Percentiles rank a stretch among this genome's conserved stretches.
Evolutionary conservation across 2,888 invertebrate species (phyloP).

Genomic region (Lithophane socia): DNA sequence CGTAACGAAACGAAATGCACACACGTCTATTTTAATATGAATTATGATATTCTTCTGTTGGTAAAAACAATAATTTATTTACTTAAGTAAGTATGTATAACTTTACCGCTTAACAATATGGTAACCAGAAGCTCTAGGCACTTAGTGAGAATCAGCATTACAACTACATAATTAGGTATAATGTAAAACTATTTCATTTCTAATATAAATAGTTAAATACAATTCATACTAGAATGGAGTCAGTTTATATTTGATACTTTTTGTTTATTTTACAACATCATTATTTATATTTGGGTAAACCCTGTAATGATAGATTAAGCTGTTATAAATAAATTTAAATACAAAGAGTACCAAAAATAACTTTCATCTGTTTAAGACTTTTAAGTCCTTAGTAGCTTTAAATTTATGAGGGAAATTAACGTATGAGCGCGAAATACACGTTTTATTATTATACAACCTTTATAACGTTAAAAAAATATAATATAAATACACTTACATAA

Average conservation of each 20-base stretch:
- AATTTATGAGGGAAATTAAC: slow-evolving; percentile 14
- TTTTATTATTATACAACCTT: slow-evolving; percentile 32
- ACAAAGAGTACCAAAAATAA: slow-evolving; percentile 24
- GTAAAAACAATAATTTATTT: slow-evolving; percentile 24
- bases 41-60: slow-evolving; percentile 10
- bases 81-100: background rate
- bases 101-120: slow-evolving; percentile 53
- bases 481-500: slow-evolving; percentile 21
- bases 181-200: slow-evolving; percentile 34
- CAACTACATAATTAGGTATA: slow-evolving; percentile 43
- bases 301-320: too few species aligned
- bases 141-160: slow-evolving; percentile 75
- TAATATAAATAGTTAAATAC: slow-evolving; percentile 44
- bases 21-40: background rate
- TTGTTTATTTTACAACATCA: background rate
- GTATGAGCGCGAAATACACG: slow-evolving; percentile 15
- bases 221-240: slow-evolving; percentile 35
- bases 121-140: slow-evolving; percentile 76
- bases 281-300: too few species aligned
- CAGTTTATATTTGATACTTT: slow-evolving; percentile 30
- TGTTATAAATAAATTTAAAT: background rate
- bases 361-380: background rate
- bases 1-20: slow-evolving; percentile 12
- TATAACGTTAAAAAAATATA: slow-evolving; percentile 31
- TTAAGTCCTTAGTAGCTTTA: background rate